phyloP scores from a whole-genome alignment of 1,140 invertebrate genomes.

The Drosophila lini region DNA sequence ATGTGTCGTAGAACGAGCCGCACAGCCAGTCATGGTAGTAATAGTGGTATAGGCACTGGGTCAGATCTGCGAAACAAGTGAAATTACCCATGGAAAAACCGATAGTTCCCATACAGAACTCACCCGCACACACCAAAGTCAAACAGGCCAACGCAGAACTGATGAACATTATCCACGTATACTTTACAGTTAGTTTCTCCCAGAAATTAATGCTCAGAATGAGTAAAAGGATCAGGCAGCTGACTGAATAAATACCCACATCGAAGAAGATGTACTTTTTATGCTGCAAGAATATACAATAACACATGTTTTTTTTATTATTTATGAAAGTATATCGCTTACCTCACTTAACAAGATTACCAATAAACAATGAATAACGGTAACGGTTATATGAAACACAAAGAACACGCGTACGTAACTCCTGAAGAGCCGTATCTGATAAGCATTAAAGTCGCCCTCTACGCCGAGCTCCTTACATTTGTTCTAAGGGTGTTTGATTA shows the following conservation, averaged over 20 bases:
- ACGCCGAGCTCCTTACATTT: conserved; percentile 40
- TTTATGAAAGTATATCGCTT: not conserved
- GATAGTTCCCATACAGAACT: not conserved
- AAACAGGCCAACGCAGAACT: conserved; percentile 84
- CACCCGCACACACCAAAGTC: conserved; percentile 62
- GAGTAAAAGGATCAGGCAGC: conserved; percentile 81
- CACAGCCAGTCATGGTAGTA: conserved; percentile 68
- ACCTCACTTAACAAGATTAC: conserved; percentile 25
- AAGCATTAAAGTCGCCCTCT: conserved; percentile 25
- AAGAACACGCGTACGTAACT: conserved; percentile 33
- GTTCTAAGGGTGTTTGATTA: conserved; percentile 3
- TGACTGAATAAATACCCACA: conserved; percentile 74
- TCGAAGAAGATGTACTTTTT: conserved; percentile 46
- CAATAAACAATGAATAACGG: conserved; percentile 1
- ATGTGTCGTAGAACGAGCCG: conserved; percentile 88
- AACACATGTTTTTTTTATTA: too few species aligned
- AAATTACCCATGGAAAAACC: not conserved
- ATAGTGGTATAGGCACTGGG: conserved; percentile 85
- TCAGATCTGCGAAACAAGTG: conserved; percentile 83
- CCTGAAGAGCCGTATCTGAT: conserved; percentile 28
- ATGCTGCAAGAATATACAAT: conserved; percentile 4
- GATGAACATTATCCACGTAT: conserved; percentile 84
- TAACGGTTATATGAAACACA: conserved; percentile 14
- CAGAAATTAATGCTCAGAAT: conserved; percentile 85
- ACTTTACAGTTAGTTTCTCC: conserved; percentile 77